Evolutionary conservation across 2,797 vertebrate genomes (phyloP), one percentile per base, ranked within the genome.

Genomic region (Huso huso): DNA sequence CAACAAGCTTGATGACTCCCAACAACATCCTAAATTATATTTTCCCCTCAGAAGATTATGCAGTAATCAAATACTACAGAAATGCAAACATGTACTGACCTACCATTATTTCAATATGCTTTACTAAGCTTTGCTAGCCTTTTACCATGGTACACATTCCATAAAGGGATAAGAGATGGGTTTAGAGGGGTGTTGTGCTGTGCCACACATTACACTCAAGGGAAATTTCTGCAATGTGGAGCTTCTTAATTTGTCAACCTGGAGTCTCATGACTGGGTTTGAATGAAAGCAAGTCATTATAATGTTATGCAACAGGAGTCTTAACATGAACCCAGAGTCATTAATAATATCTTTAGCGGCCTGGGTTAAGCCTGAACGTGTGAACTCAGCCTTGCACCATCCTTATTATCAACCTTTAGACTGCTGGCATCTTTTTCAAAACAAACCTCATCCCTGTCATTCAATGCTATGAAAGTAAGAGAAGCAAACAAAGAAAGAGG

Each of bases 311-410:
- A 60, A 23, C 62, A 59, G 9, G 50, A 63, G 48, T 8, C 61
- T 48, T 10, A 48, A 23, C 6, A 49, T 63, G 62, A n/a, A 49
- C 11, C 49, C 61, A 11, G 7, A 48, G 37, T 59, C 61, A 58
- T 66, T 66, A 66, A 66, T 55, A 63, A 63, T 18, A 49, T 15
- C 23, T 67, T 63, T n/a, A 58, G 15, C 6, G 51, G 51, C 15
- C 62, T 61, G 49, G 59, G 52, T 61, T 53, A 51, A 37, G 18
- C 15, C 18, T 18, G 60, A 52, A 51, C n/a, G 55, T 65, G 48
- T 61, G 62, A 69, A 18, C 18, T 13, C 63, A n/a, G 62, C 50
- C 7, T 51, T 48, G 63, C 57, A 13, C 4, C 15, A 8, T 48
- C 58, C 37, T 13, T 50, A 50, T 9, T n/a, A 12, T 23, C 64